Evolutionary conservation across 1,140 invertebrate species (phyloP).

Genomic region (Zaprionus ornatus): DNA sequence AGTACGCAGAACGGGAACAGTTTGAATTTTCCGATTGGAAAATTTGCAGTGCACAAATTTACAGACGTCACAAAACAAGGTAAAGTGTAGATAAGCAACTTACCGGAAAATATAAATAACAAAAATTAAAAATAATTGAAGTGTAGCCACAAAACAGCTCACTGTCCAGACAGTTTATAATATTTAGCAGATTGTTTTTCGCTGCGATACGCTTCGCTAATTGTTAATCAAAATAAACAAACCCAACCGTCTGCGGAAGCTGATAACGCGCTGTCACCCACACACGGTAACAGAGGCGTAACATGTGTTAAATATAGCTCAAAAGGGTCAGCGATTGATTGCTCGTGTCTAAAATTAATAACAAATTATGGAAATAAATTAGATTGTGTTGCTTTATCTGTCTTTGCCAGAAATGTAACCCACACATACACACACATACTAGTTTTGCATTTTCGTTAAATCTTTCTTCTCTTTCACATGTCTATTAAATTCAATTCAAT

Average conservation of each 20-base stretch:
- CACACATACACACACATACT: neutral
- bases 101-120: neutral
- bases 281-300: neutral
- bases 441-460: neutral
- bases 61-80: slow-evolving; percentile 38
- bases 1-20: slow-evolving; percentile 14
- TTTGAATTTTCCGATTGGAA: slow-evolving; percentile 33
- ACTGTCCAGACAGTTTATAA: slow-evolving; percentile 15
- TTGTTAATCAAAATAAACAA: slow-evolving; percentile 31
- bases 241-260: neutral
- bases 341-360: slow-evolving; percentile 9
- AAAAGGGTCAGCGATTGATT: slow-evolving; percentile 6
- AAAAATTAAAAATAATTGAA: neutral
- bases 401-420: neutral
- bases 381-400: neutral
- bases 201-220: slow-evolving; percentile 8
- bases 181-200: neutral
- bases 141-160: slow-evolving; percentile 10
- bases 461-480: slow-evolving; percentile 3
- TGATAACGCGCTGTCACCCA: slow-evolving; percentile 31
- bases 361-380: neutral
- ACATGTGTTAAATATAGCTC: neutral
- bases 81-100: slow-evolving; percentile 25
- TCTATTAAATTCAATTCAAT: neutral
- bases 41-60: slow-evolving; percentile 4